Percentiles rank a stretch among this genome's conserved stretches.
Conservation (phyloP, 2,113 vertebrate species). For the Lagopus muta region DNA sequence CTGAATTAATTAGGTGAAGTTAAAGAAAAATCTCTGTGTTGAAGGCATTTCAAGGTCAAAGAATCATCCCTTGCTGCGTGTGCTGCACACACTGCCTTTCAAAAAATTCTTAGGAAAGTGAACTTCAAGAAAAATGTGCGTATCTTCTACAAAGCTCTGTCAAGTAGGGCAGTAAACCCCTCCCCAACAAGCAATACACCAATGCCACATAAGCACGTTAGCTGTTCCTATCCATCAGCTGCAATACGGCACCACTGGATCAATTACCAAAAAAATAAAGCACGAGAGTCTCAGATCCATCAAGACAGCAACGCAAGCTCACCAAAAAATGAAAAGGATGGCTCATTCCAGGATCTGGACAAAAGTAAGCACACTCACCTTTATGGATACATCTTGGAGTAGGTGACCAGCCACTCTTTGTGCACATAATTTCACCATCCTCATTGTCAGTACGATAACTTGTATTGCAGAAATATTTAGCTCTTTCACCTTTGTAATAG, state of each 20-base stretch:
- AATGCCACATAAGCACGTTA: not conserved
- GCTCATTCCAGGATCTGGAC: not conserved
- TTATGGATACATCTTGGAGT: not conserved
- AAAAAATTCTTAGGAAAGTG: not conserved
- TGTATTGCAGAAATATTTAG: accelerated
- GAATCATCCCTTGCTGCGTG: not conserved
- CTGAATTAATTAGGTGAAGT: not conserved
- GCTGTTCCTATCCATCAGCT: not conserved
- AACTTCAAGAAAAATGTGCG: not conserved
- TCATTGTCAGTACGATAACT: not conserved
- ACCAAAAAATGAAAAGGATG: not conserved
- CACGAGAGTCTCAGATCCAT: no score
- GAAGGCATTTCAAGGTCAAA: not conserved
- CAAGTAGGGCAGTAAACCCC: not conserved
- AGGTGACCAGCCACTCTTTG: slow-evolving; percentile 58
- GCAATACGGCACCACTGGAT: not conserved
- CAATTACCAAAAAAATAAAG: not conserved
- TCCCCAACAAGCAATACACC: not conserved
- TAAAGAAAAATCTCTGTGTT: not conserved
- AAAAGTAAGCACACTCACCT: slow-evolving; percentile 45
- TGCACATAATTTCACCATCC: slow-evolving; percentile 13
- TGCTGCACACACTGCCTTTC: not conserved
- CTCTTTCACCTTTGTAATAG: not conserved
- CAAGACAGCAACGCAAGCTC: not conserved
- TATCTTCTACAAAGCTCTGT: not conserved